Evolutionary conservation across 2,113 vertebrate species (phyloP).

Genomic region (Ophthalmolycus amberensis): DNA sequence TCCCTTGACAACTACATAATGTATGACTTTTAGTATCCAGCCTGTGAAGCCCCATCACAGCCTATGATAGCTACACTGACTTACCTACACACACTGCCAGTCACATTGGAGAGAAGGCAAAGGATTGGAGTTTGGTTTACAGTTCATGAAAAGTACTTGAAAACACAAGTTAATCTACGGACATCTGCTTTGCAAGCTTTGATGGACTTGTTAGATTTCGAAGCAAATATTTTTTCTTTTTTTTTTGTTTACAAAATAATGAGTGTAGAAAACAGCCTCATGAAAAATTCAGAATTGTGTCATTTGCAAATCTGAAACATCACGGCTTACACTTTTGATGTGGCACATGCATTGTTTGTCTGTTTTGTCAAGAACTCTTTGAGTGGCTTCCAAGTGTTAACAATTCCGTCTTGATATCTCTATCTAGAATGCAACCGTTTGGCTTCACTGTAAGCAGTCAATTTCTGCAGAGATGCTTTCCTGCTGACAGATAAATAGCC

Average conservation of each 20-base stretch:
- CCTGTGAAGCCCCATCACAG: constrained; percentile 82
- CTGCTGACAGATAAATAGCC: constrained; percentile 61
- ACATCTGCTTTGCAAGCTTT: constrained; percentile 55
- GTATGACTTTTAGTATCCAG: constrained; percentile 79
- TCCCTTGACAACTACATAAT: constrained; percentile 84
- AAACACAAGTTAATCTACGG: constrained; percentile 44
- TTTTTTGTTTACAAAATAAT: constrained; percentile 34
- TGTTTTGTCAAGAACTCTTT: constrained; percentile 21
- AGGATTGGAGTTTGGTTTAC: constrained; percentile 46
- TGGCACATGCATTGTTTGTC: constrained; percentile 41
- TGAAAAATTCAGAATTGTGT: constrained; percentile 38
- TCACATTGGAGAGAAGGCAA: constrained; percentile 35
- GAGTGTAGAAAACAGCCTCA: constrained; percentile 37
- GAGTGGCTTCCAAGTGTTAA: constrained; percentile 46
- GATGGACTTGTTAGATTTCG: constrained; percentile 50
- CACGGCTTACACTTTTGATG: constrained; percentile 31
- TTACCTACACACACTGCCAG: constrained; percentile 73
- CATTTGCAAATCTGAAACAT: constrained; percentile 43
- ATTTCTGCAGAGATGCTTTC: constrained; percentile 25
- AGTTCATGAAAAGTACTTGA: constrained; percentile 39
- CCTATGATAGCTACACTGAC: constrained; percentile 84
- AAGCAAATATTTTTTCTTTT: constrained; percentile 24
- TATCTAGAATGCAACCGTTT: constrained; percentile 45
- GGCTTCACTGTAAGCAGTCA: constrained; percentile 30
- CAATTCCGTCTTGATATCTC: constrained; percentile 41